Evolutionary conservation across 1,140 invertebrate species (phyloP).

Genomic region (Glomeris maerens): DNA sequence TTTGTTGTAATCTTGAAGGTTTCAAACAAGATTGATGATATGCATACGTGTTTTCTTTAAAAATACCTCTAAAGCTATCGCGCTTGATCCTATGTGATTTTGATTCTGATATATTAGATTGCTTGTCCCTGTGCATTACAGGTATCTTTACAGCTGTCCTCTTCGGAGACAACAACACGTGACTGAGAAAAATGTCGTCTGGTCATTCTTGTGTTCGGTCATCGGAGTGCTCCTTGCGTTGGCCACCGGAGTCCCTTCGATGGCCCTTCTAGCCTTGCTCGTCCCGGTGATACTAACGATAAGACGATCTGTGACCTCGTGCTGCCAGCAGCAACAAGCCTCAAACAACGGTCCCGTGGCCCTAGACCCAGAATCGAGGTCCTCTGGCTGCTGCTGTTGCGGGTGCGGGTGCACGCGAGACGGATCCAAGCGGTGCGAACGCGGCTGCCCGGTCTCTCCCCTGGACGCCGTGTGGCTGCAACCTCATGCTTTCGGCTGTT

Average conservation of each 20-base stretch:
- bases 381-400: slow-evolving; percentile 21
- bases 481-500: slow-evolving; percentile 18
- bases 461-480: slow-evolving; percentile 35
- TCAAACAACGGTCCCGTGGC: slow-evolving; percentile 13
- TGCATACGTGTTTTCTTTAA: slow-evolving; percentile 6
- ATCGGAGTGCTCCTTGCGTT: slow-evolving; percentile 30
- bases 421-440: no score
- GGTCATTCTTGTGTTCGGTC: slow-evolving; percentile 27
- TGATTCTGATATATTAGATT: slow-evolving; percentile 6
- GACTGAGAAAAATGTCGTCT: slow-evolving; percentile 32
- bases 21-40: neutral
- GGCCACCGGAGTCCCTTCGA: slow-evolving; percentile 28
- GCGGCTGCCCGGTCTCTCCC: slow-evolving; percentile 20
- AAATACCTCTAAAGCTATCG: slow-evolving; percentile 14
- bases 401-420: neutral
- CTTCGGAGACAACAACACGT: slow-evolving; percentile 30
- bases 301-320: slow-evolving; percentile 20
- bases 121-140: neutral
- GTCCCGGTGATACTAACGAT: no score
- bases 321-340: slow-evolving; percentile 9
- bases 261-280: slow-evolving; percentile 21
- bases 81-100: slow-evolving; percentile 5
- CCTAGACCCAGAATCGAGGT: slow-evolving; percentile 21
- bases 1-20: slow-evolving; percentile 9
- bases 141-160: slow-evolving; percentile 22